These are phyloP conservation scores for Pteronotus mesoamericanus DNA, from an alignment of 2,797 vertebrate species.

Conservation along the genomic window DNA sequence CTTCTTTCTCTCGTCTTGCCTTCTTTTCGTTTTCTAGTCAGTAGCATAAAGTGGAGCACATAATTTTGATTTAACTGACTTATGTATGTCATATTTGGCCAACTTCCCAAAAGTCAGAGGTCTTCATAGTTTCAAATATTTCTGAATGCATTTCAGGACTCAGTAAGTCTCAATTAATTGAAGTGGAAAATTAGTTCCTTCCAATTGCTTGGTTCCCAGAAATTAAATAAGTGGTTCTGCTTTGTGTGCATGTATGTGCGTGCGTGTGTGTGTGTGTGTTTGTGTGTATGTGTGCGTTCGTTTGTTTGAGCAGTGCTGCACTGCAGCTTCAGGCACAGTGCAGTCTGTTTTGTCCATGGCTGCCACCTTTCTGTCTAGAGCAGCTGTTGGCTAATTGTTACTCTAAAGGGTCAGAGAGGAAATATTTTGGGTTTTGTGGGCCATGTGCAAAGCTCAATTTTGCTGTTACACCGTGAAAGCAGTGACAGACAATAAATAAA, in stretches of 20 bases:
- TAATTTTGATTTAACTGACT: constrained; percentile 28
- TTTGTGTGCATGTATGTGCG: too few species aligned
- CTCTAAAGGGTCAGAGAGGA: not conserved
- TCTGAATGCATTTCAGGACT: constrained; percentile 35
- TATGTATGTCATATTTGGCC: constrained; percentile 7
- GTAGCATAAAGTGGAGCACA: not conserved
- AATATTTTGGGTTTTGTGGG: not conserved
- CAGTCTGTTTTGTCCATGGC: not conserved
- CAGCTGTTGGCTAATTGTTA: not conserved
- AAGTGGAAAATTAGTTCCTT: constrained; percentile 27
- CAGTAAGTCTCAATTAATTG: constrained; percentile 20
- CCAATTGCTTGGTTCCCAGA: not conserved
- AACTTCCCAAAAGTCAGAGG: not conserved
- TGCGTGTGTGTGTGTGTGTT: too few species aligned
- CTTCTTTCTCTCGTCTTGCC: not conserved
- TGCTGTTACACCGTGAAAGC: not conserved
- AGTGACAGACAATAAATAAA: not conserved
- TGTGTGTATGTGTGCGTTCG: too few species aligned
- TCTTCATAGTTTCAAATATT: constrained; percentile 46
- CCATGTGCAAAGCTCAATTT: not conserved
- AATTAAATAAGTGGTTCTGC: not conserved
- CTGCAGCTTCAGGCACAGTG: not conserved
- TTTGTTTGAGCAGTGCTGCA: not conserved
- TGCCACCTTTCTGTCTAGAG: not conserved
- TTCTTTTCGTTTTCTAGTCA: not conserved